These are phyloP conservation scores for Chymomyza fuscimana DNA, from an alignment of 2,888 invertebrate species.

Conservation along the genomic window DNA sequence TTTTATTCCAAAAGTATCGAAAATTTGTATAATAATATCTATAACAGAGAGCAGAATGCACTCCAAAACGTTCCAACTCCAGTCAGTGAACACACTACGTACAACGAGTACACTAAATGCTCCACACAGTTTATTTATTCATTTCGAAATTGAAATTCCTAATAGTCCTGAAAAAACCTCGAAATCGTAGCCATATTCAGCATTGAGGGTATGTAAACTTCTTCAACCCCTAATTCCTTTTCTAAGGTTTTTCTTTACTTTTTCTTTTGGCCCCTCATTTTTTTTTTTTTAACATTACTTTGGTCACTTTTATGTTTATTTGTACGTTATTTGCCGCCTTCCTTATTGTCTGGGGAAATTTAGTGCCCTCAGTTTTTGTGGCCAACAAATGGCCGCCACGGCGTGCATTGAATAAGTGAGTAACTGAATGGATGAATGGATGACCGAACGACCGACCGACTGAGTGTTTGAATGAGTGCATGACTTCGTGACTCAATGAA, in stretches of 20 bases:
- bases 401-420: slow-evolving; percentile 3
- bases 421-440: slow-evolving; percentile 16
- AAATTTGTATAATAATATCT: too few relatives aligned
- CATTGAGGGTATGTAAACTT: not conserved
- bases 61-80: too few relatives aligned
- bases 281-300: slow-evolving; percentile 44
- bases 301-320: slow-evolving; percentile 12
- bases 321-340: slow-evolving; percentile 26
- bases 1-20: too few relatives aligned
- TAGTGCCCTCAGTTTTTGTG: slow-evolving; percentile 19
- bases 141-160: too few relatives aligned
- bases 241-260: not conserved
- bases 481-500: slow-evolving; percentile 6
- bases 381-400: not conserved
- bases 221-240: not conserved
- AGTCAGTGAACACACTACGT: too few relatives aligned
- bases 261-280: slow-evolving; percentile 23
- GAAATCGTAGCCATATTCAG: not conserved
- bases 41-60: too few relatives aligned
- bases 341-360: slow-evolving; percentile 69
- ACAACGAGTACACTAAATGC: too few relatives aligned
- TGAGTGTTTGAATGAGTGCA: slow-evolving; percentile 39
- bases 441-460: not conserved
- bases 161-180: too few relatives aligned
- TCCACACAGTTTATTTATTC: too few relatives aligned